Conservation (phyloP, 2,113 vertebrate species). For the Sturnira hondurensis region DNA sequence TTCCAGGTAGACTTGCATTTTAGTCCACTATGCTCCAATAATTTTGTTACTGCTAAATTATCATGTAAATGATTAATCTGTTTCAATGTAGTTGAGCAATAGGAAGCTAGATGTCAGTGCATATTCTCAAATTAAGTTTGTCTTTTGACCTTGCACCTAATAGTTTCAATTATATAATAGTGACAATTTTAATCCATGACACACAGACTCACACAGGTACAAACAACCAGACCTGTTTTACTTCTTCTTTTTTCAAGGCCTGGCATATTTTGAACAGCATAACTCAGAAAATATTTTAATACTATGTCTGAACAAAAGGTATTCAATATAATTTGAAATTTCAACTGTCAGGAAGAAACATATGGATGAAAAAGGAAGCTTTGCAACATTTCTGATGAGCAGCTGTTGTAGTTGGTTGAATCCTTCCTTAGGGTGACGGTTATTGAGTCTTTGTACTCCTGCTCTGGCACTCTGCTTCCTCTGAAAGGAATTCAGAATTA, state of each 20-base stretch:
- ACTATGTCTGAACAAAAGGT: neutral
- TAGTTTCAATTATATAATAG: neutral
- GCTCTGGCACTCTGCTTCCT: conserved; percentile 80
- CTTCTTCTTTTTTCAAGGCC: neutral
- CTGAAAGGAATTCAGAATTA: conserved; percentile 83
- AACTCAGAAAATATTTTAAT: conserved; percentile 48
- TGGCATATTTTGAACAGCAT: neutral
- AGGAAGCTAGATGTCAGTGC: neutral
- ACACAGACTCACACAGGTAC: neutral
- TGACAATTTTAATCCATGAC: neutral
- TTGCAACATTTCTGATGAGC: conserved; percentile 81
- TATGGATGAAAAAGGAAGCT: conserved; percentile 78
- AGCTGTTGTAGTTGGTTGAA: conserved; percentile 81
- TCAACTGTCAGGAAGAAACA: conserved; percentile 68
- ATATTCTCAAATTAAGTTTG: neutral
- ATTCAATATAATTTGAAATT: conserved; percentile 42
- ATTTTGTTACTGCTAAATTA: neutral
- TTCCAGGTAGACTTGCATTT: neutral
- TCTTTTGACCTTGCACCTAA: neutral
- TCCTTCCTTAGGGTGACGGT: conserved; percentile 79
- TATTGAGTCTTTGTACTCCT: conserved; percentile 77
- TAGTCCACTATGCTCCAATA: neutral
- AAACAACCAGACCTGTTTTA: neutral
- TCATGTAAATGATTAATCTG: neutral
- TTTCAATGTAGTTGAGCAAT: neutral